Evolutionary conservation across 1,140 invertebrate genomes (phyloP).

Genomic region (Elymnias hypermnestra): DNA sequence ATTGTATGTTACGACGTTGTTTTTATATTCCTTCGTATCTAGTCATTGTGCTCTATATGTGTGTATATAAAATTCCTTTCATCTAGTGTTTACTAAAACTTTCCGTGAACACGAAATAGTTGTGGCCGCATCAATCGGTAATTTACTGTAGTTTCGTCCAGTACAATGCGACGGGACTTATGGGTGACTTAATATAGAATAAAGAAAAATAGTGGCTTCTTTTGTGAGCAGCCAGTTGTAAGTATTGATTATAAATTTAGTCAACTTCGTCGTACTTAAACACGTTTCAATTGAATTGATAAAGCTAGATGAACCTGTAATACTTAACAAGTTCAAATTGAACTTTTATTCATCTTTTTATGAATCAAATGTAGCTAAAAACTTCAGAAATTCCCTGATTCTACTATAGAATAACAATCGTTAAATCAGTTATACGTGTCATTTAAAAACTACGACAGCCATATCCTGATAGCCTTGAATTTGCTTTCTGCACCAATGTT

Average conservation of each 20-base stretch:
- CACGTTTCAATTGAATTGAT: neutral
- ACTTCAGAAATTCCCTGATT: too few relatives aligned
- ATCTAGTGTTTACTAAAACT: slow-evolving; percentile 27
- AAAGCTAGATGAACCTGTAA: too few relatives aligned
- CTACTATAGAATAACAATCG: too few relatives aligned
- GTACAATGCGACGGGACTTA: slow-evolving; percentile 41
- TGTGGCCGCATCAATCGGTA: slow-evolving; percentile 37
- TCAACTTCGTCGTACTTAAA: slow-evolving; percentile 7
- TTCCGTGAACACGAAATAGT: slow-evolving; percentile 20
- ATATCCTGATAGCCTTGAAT: slow-evolving; percentile 18
- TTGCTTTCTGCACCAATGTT: slow-evolving; percentile 9
- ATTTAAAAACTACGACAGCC: slow-evolving; percentile 8
- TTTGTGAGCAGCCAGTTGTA: slow-evolving; percentile 21
- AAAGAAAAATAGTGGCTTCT: slow-evolving; percentile 21
- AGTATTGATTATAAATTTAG: slow-evolving; percentile 22
- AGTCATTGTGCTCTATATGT: slow-evolving; percentile 22
- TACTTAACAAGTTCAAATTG: too few relatives aligned
- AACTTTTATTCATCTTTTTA: too few relatives aligned
- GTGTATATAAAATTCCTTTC: slow-evolving; percentile 17
- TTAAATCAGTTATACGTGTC: too few relatives aligned
- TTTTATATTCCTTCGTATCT: slow-evolving; percentile 27
- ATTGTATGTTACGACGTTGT: slow-evolving; percentile 28
- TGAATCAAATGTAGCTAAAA: too few relatives aligned
- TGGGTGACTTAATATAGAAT: slow-evolving; percentile 38
- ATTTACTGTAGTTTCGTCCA: slow-evolving; percentile 37